Evolutionary conservation across 2,113 vertebrate genomes (phyloP), one percentile per base, ranked within the genome.

Genomic region (Hiodon alosoides): DNA sequence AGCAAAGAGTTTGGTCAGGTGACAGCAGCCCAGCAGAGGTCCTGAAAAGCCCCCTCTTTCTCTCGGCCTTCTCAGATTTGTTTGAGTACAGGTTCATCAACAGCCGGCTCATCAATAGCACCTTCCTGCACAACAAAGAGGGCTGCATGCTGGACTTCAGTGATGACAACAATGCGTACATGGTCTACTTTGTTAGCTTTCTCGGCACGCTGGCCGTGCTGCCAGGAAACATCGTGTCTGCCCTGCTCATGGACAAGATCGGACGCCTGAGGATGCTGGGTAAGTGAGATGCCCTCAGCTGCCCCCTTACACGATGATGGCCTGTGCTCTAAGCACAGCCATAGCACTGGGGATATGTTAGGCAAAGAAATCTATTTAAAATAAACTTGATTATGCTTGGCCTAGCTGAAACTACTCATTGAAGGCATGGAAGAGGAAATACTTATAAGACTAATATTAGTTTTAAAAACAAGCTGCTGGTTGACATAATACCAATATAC

Each of bases 151-250:
- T 98, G 5, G 97, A 99, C 50, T 91, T 98, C 85, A 94, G 95
- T 0, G 96, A 98, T 0, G 95, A 98, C 0, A 98, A 98, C 72
- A 96, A 95, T 0, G 97, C 97, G 86, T 99, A 99, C 92, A 98
- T 98, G 97, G 92, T 98, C 78, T 99, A 98, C 86, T 99, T 99
- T 0, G 95, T 98, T 88, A 99, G 96, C 81, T 99, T 99, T 90
- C 76, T 98, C 81, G 96, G 96, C 74, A 96, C 96, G 0, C 82
- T 99, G 87, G 97, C 97, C 0, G 96, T 98, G 73, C 91, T 99
- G 62, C 97, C 97, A 0, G 96, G 97, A 2, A 98, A 99, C 86
- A 99, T 98, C 0, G 95, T 98, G 79, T 98, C 96, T 0, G 97
- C 96, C 0, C 88, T 99, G 83, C 94, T 99, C 77, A 97, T 99